Percentiles rank a stretch among this genome's conserved stretches.
Conservation (phyloP, 2,113 vertebrate species). For the Chaetops frenatus region DNA sequence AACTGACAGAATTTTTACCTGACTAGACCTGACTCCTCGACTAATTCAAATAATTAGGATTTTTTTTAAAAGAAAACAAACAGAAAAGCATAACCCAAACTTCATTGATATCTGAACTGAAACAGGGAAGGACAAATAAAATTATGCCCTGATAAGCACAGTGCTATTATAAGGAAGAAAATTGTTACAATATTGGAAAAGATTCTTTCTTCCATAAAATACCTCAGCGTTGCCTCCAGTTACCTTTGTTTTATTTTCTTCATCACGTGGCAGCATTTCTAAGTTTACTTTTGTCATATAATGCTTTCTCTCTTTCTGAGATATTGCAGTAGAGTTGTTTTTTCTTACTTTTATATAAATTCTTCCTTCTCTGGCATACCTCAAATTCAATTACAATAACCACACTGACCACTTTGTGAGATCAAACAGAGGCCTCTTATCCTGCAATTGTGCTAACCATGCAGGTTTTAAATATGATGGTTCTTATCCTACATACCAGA, state of each 20-base stretch:
- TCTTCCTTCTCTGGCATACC: background rate
- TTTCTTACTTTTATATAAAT: background rate
- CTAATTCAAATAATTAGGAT: background rate
- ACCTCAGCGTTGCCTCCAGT: fast-evolving
- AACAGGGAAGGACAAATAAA: background rate
- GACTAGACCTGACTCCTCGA: background rate
- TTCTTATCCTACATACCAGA: background rate
- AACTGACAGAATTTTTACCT: background rate
- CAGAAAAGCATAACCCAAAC: background rate
- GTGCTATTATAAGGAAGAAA: background rate
- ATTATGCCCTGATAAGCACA: background rate
- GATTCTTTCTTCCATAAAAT: background rate
- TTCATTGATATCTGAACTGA: background rate
- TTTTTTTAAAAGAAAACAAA: background rate
- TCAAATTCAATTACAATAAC: background rate
- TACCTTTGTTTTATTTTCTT: background rate
- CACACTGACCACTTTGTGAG: background rate
- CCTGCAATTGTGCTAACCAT: background rate
- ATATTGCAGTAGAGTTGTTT: fast-evolving
- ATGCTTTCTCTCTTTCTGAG: background rate
- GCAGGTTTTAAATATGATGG: background rate
- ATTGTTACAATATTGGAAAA: background rate
- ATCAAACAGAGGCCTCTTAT: background rate
- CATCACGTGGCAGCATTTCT: background rate
- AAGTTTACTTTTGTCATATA: background rate